Percentiles rank a stretch among this genome's conserved stretches.
These are phyloP conservation scores for Clarias platycephalus DNA, from an alignment of 2,797 vertebrate species.

Conservation along the genomic window DNA sequence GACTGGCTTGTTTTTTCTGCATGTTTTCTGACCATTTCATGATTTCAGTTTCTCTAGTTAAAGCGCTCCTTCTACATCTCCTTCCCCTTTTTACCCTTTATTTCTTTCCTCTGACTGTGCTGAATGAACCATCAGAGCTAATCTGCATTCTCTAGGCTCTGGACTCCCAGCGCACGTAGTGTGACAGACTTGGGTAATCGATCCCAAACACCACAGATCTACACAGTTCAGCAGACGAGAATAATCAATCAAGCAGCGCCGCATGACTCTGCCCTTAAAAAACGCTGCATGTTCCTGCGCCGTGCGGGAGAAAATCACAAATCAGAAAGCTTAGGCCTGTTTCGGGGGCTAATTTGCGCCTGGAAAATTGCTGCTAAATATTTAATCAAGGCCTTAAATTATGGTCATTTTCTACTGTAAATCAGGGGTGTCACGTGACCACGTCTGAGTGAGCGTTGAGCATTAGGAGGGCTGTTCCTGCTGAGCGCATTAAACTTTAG, in stretches of 20 bases:
- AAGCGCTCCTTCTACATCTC: neutral
- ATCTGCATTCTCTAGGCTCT: constrained; percentile 56
- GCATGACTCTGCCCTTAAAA: neutral
- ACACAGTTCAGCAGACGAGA: constrained; percentile 63
- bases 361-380: constrained; percentile 34
- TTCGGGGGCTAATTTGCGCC: constrained; percentile 30
- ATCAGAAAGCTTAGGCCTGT: constrained; percentile 10
- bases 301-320: constrained; percentile 6
- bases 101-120: constrained; percentile 3
- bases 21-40: constrained; percentile 15
- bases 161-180: constrained; percentile 50
- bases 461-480: constrained; percentile 13
- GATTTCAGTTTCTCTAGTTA: neutral
- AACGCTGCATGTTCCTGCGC: constrained; percentile 1
- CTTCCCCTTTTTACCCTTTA: constrained; percentile 15
- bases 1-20: neutral
- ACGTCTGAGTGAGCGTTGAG: constrained; percentile 10
- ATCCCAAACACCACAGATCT: constrained; percentile 37
- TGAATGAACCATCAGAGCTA: constrained; percentile 46
- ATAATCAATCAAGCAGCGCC: constrained; percentile 64
- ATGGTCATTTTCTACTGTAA: constrained; percentile 28
- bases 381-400: constrained; percentile 29
- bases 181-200: constrained; percentile 68
- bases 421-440: constrained; percentile 22
- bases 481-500: constrained; percentile 36